phyloP scores from a whole-genome alignment of 2,113 vertebrate species.

The Sprattus sprattus region DNA sequence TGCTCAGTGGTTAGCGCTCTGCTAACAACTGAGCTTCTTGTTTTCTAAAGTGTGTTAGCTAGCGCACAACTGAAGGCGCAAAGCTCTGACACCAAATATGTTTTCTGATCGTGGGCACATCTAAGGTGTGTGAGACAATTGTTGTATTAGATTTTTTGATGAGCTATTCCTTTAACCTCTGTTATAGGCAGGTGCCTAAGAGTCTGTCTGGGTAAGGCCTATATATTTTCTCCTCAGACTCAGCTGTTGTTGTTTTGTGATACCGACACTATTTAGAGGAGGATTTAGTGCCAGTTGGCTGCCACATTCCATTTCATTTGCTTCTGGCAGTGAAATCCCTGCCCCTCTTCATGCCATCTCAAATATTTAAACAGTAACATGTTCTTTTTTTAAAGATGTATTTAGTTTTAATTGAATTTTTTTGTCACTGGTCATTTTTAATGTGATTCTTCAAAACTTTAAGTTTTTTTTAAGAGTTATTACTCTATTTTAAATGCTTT shows the following conservation, averaged over 20 bases:
- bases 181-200: background rate
- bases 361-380: background rate
- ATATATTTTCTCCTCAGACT: background rate
- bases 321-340: background rate
- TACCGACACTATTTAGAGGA: background rate
- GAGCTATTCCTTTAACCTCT: background rate
- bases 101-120: background rate
- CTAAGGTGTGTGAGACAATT: background rate
- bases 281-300: background rate
- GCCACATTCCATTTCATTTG: background rate
- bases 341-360: background rate
- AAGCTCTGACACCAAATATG: background rate
- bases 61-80: background rate
- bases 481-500: background rate
- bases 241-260: background rate
- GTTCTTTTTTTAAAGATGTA: background rate
- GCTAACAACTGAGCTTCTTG: background rate
- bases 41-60: background rate
- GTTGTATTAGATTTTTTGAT: background rate
- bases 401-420: background rate
- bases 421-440: background rate
- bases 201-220: no score
- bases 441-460: background rate
- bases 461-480: background rate
- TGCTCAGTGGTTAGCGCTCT: background rate